Evolutionary conservation across 2,888 invertebrate genomes (phyloP).

Genomic region (Lasiommata megera): DNA sequence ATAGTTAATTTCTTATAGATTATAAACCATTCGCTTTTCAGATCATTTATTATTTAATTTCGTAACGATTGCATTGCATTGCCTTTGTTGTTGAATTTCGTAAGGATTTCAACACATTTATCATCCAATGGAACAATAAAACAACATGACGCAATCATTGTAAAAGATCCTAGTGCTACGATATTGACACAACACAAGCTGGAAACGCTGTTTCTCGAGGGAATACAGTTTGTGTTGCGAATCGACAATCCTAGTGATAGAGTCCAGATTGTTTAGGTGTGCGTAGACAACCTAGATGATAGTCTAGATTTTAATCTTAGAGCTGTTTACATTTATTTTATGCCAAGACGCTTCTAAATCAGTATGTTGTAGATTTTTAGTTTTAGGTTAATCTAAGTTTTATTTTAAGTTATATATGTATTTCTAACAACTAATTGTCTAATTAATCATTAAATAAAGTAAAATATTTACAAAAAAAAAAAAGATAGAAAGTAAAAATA

Average conservation of each 20-base stretch:
- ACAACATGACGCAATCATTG: background rate
- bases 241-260: background rate
- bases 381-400: too few species aligned
- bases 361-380: background rate
- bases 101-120: background rate
- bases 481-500: too few species aligned
- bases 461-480: too few species aligned
- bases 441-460: too few species aligned
- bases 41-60: background rate
- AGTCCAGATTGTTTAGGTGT: too few species aligned
- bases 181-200: too few species aligned
- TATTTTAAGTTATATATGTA: too few species aligned
- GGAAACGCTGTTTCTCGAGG: background rate
- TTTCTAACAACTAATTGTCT: too few species aligned
- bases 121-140: background rate
- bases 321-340: constrained; percentile 7
- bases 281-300: background rate
- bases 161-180: background rate
- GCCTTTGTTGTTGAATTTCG: background rate
- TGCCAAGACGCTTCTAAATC: background rate
- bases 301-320: background rate
- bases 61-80: background rate
- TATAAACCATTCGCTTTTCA: too few species aligned
- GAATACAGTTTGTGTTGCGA: background rate
- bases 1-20: too few species aligned